Conservation (phyloP, 2,888 invertebrate species). For the Netelia melanura region DNA sequence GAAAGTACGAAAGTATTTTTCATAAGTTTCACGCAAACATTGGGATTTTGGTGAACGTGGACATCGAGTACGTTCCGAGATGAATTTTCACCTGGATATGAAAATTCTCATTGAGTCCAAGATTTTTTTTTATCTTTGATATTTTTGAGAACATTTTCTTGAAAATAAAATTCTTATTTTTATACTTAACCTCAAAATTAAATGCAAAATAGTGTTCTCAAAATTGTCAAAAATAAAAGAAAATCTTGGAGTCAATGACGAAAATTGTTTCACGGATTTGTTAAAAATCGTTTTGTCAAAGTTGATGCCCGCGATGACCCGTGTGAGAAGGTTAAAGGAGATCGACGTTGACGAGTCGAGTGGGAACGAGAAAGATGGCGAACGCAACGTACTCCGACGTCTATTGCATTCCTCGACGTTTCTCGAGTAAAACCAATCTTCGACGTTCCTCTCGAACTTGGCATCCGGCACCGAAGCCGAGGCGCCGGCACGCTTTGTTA, state of each 20-base stretch:
- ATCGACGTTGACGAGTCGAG: conserved; percentile 39
- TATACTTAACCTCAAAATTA: too few relatives aligned
- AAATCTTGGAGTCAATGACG: not conserved
- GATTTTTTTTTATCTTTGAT: too few relatives aligned
- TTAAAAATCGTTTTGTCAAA: not conserved
- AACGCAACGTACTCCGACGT: conserved; percentile 68
- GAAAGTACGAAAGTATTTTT: conserved; percentile 68
- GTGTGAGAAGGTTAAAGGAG: conserved; percentile 19
- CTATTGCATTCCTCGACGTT: conserved; percentile 76
- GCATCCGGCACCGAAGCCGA: conserved; percentile 44
- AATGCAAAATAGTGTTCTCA: too few relatives aligned
- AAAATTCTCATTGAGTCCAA: too few relatives aligned
- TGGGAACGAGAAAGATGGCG: conserved; percentile 55
- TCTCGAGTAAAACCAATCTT: conserved; percentile 74
- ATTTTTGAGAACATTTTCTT: too few relatives aligned
- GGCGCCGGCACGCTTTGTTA: conserved; percentile 52
- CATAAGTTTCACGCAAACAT: conserved; percentile 69
- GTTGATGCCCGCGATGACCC: not conserved
- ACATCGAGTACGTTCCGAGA: not conserved
- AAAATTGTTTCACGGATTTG: not conserved
- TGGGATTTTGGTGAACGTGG: not conserved
- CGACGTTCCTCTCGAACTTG: conserved; percentile 67
- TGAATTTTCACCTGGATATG: too few relatives aligned
- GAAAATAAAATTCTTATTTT: too few relatives aligned
- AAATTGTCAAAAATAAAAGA: too few relatives aligned